Evolutionary conservation across 2,888 invertebrate species (phyloP), one percentile per base, ranked within the genome.

Genomic region (Metellina segmentata): DNA sequence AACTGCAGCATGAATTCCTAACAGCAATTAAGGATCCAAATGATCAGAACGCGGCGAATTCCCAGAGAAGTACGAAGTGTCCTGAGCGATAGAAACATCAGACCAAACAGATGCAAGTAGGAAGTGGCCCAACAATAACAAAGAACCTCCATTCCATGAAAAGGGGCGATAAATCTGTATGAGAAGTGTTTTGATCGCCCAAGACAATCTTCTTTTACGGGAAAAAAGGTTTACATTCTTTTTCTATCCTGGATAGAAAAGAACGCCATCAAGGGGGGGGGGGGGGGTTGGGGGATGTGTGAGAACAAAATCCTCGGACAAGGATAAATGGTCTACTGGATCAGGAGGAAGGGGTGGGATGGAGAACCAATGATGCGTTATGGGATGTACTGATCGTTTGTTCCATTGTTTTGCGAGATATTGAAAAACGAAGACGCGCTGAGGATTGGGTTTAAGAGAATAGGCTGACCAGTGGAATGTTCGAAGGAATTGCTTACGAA

Each of bases 121-220:
- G 89, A 89, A 89, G 90, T 90, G 90, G 85, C 85, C 85, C 90
- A 85, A 81, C 90, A 81, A 85, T 90, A 90, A 90, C 85, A 90
- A 90, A 89, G 85, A 85, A 81, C 79, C 85, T 20, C 90, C 85
- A 90, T 90, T 90, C 85, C 90, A 85, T 74, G 81, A 90, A 90
- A 90, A 69, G 78, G 53, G 70, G 49, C 88, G 79, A 92, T 92
- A 88, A 88, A 92, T 92, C 91, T 82, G 81, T 85, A 81, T 88
- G 91, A 92, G 88, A 92, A 92, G 91, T 92, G 91, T 92, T 92
- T 92, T 89, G 91, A 92, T 89, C 88, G 88, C 81, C 88, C 74
- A 51, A 91, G 91, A 91, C 91, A 87, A 91, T 91, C 83, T 72
- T 82, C 77, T 74, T 81, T 79, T 87, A 34, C 81, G 71, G 53